phyloP scores from a whole-genome alignment of 2,113 vertebrate genomes.

The Melozone crissalis region DNA sequence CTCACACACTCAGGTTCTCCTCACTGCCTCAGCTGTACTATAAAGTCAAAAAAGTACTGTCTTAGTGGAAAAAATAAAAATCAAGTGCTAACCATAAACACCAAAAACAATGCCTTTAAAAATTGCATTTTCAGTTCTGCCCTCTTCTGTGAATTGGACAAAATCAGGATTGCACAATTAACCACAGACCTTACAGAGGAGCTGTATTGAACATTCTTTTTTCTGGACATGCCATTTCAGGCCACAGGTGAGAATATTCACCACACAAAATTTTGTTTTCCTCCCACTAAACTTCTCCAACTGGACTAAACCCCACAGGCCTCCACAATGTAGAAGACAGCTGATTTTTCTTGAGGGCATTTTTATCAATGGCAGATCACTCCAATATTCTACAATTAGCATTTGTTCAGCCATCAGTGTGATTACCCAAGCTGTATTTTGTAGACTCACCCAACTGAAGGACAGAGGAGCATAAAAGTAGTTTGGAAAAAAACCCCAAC shows the following conservation, averaged over 20 bases:
- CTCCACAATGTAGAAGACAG: background rate
- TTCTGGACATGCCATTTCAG: background rate
- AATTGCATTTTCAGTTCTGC: background rate
- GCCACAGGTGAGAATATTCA: background rate
- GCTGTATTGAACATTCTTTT: background rate
- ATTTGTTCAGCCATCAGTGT: background rate
- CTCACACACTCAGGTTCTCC: background rate
- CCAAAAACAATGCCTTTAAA: background rate
- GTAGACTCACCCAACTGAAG: background rate
- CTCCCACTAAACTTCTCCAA: background rate
- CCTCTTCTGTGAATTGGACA: background rate
- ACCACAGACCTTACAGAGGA: background rate
- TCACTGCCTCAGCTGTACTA: background rate
- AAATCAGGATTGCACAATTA: background rate
- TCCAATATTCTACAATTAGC: background rate
- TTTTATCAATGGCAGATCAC: background rate
- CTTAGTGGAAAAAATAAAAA: background rate
- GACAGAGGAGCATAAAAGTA: background rate
- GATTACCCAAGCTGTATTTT: background rate
- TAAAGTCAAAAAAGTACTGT: background rate
- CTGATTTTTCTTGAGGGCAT: background rate
- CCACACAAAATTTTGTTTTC: background rate
- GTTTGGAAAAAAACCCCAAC: background rate
- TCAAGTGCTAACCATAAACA: background rate
- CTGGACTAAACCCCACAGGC: background rate